Evolutionary conservation across 2,113 vertebrate species (phyloP).

Genomic region (Serilophus lunatus): DNA sequence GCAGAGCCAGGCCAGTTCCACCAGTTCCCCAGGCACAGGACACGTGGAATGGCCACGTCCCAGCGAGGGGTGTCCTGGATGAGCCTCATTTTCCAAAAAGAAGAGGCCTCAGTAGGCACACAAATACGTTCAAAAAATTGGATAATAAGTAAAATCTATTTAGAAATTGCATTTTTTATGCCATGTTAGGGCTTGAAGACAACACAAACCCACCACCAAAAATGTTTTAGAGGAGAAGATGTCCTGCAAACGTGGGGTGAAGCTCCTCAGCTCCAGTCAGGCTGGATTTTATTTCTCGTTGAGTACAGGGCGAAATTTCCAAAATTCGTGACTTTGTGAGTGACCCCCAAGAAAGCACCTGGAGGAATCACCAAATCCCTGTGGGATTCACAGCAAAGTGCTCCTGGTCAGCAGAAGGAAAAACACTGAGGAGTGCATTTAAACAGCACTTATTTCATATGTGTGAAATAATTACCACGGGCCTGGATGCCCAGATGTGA

Average conservation of each 20-base stretch:
- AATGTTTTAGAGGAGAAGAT: neutral
- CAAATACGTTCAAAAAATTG: fast-evolving
- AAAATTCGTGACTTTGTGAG: neutral
- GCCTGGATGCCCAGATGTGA: neutral
- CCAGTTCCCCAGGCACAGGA: neutral
- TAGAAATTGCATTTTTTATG: neutral
- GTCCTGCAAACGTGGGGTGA: neutral
- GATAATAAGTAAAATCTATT: neutral
- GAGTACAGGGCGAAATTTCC: neutral
- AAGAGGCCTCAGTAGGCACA: neutral
- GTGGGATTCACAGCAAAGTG: neutral
- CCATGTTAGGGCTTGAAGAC: neutral
- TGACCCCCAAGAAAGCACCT: neutral
- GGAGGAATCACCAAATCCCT: neutral
- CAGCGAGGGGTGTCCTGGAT: fast-evolving
- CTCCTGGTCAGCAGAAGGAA: neutral
- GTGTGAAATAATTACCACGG: neutral
- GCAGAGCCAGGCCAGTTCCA: neutral
- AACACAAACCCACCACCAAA: neutral
- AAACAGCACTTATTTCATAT: neutral
- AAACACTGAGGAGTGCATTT: neutral
- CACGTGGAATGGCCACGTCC: fast-evolving
- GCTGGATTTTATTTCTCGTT: neutral
- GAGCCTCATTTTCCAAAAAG: neutral
- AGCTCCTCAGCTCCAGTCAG: neutral